phyloP scores from a whole-genome alignment of 2,797 vertebrate genomes.

The Phoebastria nigripes region DNA sequence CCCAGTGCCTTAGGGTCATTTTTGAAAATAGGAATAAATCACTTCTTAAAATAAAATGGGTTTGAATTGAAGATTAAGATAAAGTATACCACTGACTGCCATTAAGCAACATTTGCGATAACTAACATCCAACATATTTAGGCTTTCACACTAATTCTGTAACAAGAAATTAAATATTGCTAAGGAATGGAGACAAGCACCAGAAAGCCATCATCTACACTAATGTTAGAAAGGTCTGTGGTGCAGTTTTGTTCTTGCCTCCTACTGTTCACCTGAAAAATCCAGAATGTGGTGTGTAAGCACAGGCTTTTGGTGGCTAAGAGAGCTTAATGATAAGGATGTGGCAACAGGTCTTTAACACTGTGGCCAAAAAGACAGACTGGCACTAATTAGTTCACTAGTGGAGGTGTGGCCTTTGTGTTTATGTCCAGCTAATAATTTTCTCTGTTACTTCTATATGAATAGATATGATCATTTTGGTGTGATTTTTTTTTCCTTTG shows the following conservation, averaged over 20 bases:
- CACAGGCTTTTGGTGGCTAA: not conserved
- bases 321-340: not conserved
- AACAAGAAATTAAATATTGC: not conserved
- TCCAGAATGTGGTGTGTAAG: not conserved
- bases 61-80: not conserved
- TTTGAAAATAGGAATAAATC: not conserved
- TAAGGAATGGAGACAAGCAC: not conserved
- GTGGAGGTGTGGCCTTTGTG: not conserved
- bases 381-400: not conserved
- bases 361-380: not conserved
- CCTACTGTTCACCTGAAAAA: not conserved
- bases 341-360: not conserved
- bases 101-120: not conserved
- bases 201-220: not conserved
- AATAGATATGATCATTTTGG: not conserved
- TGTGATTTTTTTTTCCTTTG: fast-evolving
- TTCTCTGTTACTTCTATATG: not conserved
- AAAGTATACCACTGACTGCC: not conserved
- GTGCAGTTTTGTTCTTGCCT: not conserved
- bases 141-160: not conserved
- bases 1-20: not conserved
- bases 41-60: not conserved
- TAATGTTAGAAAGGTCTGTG: not conserved
- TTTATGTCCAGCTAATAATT: not conserved
- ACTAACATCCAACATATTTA: not conserved